Percentiles rank a stretch among this genome's conserved stretches.
Conservation (phyloP, 92 coral and sea anemone species). For the Parazoanthus swiftii region DNA sequence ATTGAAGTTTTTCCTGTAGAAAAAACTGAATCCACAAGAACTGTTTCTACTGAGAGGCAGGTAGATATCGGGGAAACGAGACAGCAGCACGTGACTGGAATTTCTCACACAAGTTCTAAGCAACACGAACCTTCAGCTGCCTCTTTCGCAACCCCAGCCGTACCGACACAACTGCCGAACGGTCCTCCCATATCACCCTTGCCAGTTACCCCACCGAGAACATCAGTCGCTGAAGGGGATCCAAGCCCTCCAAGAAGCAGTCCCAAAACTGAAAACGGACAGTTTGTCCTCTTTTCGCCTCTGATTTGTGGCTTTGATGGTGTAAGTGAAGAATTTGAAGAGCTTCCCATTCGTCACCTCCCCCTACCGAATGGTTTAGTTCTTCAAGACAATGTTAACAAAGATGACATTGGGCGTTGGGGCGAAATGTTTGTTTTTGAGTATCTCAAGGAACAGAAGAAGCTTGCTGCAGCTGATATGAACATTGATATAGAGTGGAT, state of each 20-base stretch:
- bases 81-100: background rate
- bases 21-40: background rate
- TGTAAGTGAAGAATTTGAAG: slow-evolving; percentile 63
- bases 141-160: background rate
- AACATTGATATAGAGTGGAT: slow-evolving; percentile 65
- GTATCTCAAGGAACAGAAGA: slow-evolving; percentile 51
- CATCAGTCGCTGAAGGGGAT: background rate
- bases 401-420: slow-evolving; percentile 82
- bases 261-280: background rate
- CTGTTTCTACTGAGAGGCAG: background rate
- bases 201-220: background rate
- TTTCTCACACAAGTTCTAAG: background rate
- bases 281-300: slow-evolving; percentile 32
- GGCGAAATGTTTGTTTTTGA: slow-evolving; percentile 79
- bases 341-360: slow-evolving; percentile 50
- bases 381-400: slow-evolving; percentile 53
- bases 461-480: background rate
- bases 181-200: background rate
- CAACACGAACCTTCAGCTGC: background rate
- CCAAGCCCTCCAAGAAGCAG: background rate
- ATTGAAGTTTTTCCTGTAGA: background rate
- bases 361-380: slow-evolving; percentile 49
- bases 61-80: background rate
- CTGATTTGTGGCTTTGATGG: slow-evolving; percentile 12
- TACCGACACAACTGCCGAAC: background rate